Percentiles rank a stretch among this genome's conserved stretches.
Conservation (phyloP, 2,888 invertebrate species). For the Eilema caniola region DNA sequence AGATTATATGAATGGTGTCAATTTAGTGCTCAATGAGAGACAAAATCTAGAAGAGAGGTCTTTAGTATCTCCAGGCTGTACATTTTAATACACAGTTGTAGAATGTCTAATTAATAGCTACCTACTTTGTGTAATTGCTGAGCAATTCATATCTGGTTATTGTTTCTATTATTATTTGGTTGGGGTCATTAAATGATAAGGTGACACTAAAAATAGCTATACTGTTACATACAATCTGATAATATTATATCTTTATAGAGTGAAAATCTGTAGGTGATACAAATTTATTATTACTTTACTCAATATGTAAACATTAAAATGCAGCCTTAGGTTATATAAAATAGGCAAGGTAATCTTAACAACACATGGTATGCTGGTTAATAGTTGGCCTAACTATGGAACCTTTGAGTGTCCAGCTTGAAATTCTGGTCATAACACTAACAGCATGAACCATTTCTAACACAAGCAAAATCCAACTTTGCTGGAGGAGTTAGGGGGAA, state of each 20-base stretch:
- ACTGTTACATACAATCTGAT: not conserved
- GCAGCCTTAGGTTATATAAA: too few relatives aligned
- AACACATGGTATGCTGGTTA: too few relatives aligned
- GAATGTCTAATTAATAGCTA: not conserved
- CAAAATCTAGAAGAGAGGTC: too few relatives aligned
- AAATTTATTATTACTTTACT: not conserved
- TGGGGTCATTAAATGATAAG: not conserved
- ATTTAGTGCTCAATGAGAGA: not conserved
- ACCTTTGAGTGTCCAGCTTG: too few relatives aligned
- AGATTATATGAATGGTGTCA: not conserved
- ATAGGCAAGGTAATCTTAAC: too few relatives aligned
- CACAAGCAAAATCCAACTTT: too few relatives aligned
- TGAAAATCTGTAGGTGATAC: not conserved
- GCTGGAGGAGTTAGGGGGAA: too few relatives aligned
- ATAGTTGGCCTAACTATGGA: too few relatives aligned
- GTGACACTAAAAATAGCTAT: not conserved
- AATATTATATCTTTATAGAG: not conserved
- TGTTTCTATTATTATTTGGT: not conserved
- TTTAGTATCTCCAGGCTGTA: not conserved
- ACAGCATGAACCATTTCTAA: too few relatives aligned
- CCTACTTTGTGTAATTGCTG: not conserved
- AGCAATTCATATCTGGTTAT: not conserved
- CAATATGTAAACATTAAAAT: too few relatives aligned
- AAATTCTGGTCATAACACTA: too few relatives aligned
- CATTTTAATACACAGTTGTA: not conserved